A percentile compares a stretch with the other conserved stretches of the same genome.
These are phyloP conservation scores for Halocaridina rubra DNA, from an alignment of 2,888 invertebrate genomes.

Conservation along the genomic window DNA sequence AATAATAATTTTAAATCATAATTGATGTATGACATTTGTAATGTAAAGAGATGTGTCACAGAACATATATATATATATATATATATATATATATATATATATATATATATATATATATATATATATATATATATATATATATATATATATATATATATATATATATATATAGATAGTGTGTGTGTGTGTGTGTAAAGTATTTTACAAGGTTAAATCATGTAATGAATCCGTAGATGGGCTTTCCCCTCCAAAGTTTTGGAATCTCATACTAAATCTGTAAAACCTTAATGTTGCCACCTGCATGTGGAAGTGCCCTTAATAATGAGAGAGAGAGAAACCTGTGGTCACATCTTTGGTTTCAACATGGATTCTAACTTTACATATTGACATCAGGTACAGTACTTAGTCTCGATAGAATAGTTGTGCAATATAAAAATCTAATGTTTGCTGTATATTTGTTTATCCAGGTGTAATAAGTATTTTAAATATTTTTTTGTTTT, in stretches of 20 bases:
- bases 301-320: background rate
- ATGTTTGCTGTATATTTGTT: no score
- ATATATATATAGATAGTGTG: no score
- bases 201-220: background rate
- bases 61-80: background rate
- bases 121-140: background rate
- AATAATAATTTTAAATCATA: background rate
- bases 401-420: no score
- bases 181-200: background rate
- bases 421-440: no score
- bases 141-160: background rate
- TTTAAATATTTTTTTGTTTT: no score
- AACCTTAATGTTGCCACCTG: no score
- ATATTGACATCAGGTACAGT: no score
- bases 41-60: background rate
- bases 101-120: slow-evolving; percentile 28
- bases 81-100: background rate
- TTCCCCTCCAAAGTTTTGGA: no score
- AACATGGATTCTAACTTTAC: no score
- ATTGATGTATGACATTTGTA: background rate
- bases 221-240: background rate
- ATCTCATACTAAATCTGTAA: no score
- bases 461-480: no score
- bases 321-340: background rate
- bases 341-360: background rate